phyloP scores from a whole-genome alignment of 2,888 invertebrate species.

The Odiellus spinosus region DNA sequence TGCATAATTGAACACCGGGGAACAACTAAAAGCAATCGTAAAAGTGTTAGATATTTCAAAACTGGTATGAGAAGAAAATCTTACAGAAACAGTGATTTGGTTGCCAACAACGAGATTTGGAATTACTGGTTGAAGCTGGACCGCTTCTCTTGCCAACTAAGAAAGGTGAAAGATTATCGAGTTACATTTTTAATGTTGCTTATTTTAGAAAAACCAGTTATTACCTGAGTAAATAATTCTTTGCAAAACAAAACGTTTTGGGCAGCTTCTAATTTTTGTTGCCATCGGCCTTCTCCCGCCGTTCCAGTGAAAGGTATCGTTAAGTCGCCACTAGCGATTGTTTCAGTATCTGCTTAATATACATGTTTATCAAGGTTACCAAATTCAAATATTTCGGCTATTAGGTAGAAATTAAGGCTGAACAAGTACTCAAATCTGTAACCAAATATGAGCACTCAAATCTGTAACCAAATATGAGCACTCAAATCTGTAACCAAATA shows the following conservation, averaged over 20 bases:
- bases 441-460: too few relatives aligned
- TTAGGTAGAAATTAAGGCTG: too few relatives aligned
- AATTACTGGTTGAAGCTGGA: constrained; percentile 77
- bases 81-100: constrained; percentile 84
- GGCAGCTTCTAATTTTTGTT: constrained; percentile 86
- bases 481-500: too few relatives aligned
- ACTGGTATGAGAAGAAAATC: constrained; percentile 16
- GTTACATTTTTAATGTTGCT: too few relatives aligned
- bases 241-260: constrained; percentile 95
- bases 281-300: constrained; percentile 61
- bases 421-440: too few relatives aligned
- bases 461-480: too few relatives aligned
- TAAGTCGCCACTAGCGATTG: constrained; percentile 65
- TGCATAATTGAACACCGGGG: constrained; percentile 81
- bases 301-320: constrained; percentile 41
- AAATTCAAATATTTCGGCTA: too few relatives aligned
- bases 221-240: constrained; percentile 70
- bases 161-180: constrained; percentile 10
- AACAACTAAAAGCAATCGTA: constrained; percentile 44
- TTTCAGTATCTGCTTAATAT: constrained; percentile 56
- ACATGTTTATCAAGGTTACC: too few relatives aligned
- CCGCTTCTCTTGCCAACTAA: constrained; percentile 74
- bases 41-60: too few relatives aligned
- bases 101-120: constrained; percentile 95
- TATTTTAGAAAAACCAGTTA: too few relatives aligned